These are phyloP conservation scores for Drosophila lowei DNA, from an alignment of 1,140 invertebrate genomes.

Conservation along the genomic window DNA sequence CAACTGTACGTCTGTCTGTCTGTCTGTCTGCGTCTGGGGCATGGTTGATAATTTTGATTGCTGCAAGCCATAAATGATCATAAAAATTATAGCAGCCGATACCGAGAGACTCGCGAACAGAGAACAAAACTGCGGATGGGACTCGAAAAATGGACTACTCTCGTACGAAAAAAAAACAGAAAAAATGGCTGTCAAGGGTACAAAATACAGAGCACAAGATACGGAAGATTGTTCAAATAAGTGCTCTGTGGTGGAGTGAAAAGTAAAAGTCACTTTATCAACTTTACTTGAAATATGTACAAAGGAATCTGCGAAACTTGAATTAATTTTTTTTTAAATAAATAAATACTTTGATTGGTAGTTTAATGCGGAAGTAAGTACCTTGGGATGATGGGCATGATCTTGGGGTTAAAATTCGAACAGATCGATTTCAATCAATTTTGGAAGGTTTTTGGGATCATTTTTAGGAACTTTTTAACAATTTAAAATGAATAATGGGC, in stretches of 20 bases:
- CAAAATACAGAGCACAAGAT: slow-evolving; percentile 29
- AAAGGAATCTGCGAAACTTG: neutral
- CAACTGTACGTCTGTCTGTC: slow-evolving; percentile 12
- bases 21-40: slow-evolving; percentile 30
- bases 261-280: slow-evolving; percentile 68
- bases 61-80: slow-evolving; percentile 79
- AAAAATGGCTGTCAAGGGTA: slow-evolving; percentile 7
- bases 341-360: no score
- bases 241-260: slow-evolving; percentile 30
- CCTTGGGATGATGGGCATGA: no score
- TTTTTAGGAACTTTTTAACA: no score
- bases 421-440: no score
- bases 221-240: slow-evolving; percentile 47
- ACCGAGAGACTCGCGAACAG: slow-evolving; percentile 41
- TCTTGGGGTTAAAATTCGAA: no score
- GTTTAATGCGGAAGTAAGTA: no score
- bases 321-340: no score
- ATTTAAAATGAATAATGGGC: no score
- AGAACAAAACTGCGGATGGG: slow-evolving; percentile 23
- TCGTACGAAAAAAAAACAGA: slow-evolving; percentile 2
- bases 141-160: slow-evolving; percentile 13
- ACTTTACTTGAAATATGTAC: neutral
- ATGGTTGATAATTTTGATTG: slow-evolving; percentile 77
- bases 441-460: no score
- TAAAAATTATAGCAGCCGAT: slow-evolving; percentile 79